Percentiles rank a stretch among this genome's conserved stretches.
Evolutionary conservation across 2,888 invertebrate species (phyloP).

Genomic region (Leucania comma): DNA sequence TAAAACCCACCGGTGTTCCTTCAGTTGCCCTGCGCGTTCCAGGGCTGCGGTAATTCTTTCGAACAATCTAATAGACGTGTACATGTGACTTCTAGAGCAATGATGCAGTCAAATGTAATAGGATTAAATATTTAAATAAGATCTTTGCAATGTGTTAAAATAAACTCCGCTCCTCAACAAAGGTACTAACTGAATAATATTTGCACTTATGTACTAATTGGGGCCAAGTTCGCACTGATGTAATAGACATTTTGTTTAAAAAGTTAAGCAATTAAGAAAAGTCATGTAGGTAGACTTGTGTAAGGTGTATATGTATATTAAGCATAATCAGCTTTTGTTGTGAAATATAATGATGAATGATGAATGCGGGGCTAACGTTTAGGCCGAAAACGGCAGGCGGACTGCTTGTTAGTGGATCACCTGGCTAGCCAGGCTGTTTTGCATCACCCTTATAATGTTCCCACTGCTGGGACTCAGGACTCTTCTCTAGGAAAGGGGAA

Average conservation of each 20-base stretch:
- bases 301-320: constrained; percentile 20
- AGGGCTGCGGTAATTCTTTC: too few relatives aligned
- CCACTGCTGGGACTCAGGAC: too few relatives aligned
- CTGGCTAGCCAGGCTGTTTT: too few relatives aligned
- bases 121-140: constrained; percentile 11
- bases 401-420: too few relatives aligned
- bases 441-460: too few relatives aligned
- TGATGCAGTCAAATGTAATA: not conserved
- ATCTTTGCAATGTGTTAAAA: constrained; percentile 1
- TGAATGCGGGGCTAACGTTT: not conserved
- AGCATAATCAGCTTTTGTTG: constrained; percentile 17
- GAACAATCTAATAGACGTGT: too few relatives aligned
- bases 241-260: constrained; percentile 42
- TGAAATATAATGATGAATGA: constrained; percentile 3
- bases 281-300: constrained; percentile 12
- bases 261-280: constrained; percentile 50
- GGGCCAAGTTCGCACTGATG: constrained; percentile 46
- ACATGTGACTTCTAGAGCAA: not conserved
- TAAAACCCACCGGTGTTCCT: too few relatives aligned
- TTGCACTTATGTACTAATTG: constrained; percentile 32
- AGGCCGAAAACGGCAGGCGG: not conserved
- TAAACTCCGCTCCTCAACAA: constrained; percentile 9
- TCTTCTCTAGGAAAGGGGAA: too few relatives aligned
- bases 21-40: too few relatives aligned
- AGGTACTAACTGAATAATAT: constrained; percentile 21